These are phyloP conservation scores for Conus betulinus DNA, from an alignment of 1,140 invertebrate genomes.

Conservation along the genomic window DNA sequence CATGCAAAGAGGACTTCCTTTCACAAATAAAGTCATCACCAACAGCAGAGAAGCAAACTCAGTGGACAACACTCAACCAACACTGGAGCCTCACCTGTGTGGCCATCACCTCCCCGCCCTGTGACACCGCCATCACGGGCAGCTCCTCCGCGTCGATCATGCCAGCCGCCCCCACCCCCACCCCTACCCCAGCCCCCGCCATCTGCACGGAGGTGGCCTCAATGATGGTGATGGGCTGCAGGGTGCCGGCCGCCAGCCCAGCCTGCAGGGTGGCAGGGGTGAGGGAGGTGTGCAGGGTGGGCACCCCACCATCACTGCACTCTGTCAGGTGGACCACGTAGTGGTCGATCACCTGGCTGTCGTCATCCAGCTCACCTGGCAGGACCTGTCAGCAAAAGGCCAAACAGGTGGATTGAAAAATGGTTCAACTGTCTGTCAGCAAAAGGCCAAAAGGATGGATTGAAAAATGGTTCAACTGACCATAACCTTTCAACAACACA, in stretches of 20 bases:
- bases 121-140: conserved; percentile 45
- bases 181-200: conserved; percentile 25
- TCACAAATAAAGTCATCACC: too few relatives aligned
- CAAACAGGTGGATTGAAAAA: too few relatives aligned
- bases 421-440: too few relatives aligned
- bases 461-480: too few relatives aligned
- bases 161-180: neutral
- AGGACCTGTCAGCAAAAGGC: neutral
- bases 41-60: too few relatives aligned
- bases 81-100: conserved; percentile 24
- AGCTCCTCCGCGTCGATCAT: conserved; percentile 38
- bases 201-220: conserved; percentile 59
- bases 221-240: conserved; percentile 67
- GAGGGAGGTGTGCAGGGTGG: conserved; percentile 63
- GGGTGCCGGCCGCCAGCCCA: conserved; percentile 38
- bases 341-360: conserved; percentile 51
- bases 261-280: conserved; percentile 51
- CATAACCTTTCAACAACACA: too few relatives aligned
- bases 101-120: conserved; percentile 44
- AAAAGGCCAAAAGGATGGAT: too few relatives aligned
- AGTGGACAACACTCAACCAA: too few relatives aligned
- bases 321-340: conserved; percentile 66
- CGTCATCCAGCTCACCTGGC: conserved; percentile 30
- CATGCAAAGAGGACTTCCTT: too few relatives aligned
- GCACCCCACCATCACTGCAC: conserved; percentile 50